Evolutionary conservation across 2,888 invertebrate genomes (phyloP).

Genomic region (Pristionchus arcanus): DNA sequence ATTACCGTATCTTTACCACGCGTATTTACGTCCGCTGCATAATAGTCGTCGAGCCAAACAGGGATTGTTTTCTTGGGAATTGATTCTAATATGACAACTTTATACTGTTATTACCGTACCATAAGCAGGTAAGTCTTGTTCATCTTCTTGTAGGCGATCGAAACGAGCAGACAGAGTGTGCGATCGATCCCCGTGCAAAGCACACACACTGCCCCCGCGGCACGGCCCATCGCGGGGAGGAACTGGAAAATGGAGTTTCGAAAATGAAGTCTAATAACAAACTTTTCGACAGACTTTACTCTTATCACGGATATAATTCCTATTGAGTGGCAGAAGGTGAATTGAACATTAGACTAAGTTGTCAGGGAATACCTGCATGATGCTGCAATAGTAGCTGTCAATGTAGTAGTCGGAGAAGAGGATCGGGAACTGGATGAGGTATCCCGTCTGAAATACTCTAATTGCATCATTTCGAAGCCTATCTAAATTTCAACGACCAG

Average conservation of each 20-base stretch:
- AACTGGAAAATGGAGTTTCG: background rate
- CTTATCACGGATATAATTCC: no score
- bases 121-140: background rate
- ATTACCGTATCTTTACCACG: no score
- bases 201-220: background rate
- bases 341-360: no score
- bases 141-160: background rate
- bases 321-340: no score
- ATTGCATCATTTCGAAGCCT: no score
- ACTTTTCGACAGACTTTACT: no score
- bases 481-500: background rate
- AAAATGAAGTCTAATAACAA: no score
- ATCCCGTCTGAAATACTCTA: background rate
- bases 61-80: no score
- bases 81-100: no score
- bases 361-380: constrained; percentile 6
- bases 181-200: background rate
- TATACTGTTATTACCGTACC: background rate
- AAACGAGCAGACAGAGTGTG: background rate
- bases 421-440: constrained; percentile 6
- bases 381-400: background rate
- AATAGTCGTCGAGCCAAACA: no score
- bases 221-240: background rate
- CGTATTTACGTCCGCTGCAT: no score
- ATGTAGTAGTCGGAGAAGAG: constrained; percentile 20